Percentiles rank a stretch among this genome's conserved stretches.
Evolutionary conservation across 2,113 vertebrate species (phyloP).

Genomic region (Misgurnus anguillicaudatus): DNA sequence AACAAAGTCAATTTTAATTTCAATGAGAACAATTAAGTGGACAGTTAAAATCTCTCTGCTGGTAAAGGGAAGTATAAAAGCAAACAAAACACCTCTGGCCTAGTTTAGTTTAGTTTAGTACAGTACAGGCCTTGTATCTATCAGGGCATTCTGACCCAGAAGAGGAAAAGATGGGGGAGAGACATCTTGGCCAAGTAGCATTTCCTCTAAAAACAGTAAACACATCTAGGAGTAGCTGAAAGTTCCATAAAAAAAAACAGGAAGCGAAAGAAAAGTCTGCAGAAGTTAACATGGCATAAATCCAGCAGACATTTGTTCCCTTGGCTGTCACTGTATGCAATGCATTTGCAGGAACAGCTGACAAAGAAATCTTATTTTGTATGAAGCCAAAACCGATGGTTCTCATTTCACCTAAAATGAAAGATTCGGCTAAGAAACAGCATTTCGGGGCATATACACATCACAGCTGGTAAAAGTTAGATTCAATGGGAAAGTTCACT

Average conservation of each 20-base stretch:
- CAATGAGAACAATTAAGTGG: too few relatives aligned
- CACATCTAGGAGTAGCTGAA: background rate
- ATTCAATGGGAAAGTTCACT: too few relatives aligned
- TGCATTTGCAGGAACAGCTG: too few relatives aligned
- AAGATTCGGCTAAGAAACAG: background rate
- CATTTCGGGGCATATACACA: background rate
- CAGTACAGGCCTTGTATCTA: background rate
- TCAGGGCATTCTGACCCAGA: constrained; percentile 17
- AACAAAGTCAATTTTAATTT: too few relatives aligned
- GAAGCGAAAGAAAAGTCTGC: background rate
- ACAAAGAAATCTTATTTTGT: too few relatives aligned
- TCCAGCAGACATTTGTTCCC: too few relatives aligned
- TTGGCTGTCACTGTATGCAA: too few relatives aligned
- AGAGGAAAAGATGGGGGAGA: background rate
- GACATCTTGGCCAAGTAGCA: background rate
- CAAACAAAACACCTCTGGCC: background rate
- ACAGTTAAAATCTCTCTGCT: too few relatives aligned
- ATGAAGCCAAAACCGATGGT: too few relatives aligned
- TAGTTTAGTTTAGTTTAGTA: constrained; percentile 2
- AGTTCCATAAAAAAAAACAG: background rate
- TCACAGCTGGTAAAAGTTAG: background rate
- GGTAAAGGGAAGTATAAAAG: background rate
- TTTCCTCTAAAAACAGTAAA: constrained; percentile 6
- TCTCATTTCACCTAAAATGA: constrained; percentile 1
- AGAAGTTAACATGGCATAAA: too few relatives aligned